Percentiles rank a stretch among this genome's conserved stretches.
Conservation (phyloP, 2,797 vertebrate species). For the Scleropages formosus region DNA sequence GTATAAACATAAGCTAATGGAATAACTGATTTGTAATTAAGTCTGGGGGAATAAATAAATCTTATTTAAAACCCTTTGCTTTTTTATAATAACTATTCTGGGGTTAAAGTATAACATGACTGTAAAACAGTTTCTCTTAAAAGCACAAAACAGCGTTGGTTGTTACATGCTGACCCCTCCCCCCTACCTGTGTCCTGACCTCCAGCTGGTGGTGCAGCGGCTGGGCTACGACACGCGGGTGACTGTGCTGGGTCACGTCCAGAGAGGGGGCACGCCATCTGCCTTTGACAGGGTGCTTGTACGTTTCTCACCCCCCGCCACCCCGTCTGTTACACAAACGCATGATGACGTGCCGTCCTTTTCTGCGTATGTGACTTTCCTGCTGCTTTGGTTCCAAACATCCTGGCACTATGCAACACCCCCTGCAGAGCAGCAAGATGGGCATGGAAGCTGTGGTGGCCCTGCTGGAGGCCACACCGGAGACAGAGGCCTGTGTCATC, state of each 20-base stretch:
- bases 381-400: neutral
- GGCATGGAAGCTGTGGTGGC: conserved; percentile 93
- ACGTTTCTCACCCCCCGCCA: conserved; percentile 37
- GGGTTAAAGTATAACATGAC: too few species aligned
- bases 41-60: too few species aligned
- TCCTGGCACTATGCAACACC: neutral
- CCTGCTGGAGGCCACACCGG: conserved; percentile 82
- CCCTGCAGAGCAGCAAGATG: conserved; percentile 86
- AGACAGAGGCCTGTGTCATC: conserved; percentile 87
- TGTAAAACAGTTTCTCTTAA: neutral
- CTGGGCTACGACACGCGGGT: conserved; percentile 91
- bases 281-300: conserved; percentile 84
- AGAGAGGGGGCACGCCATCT: conserved; percentile 89
- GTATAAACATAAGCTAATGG: too few species aligned
- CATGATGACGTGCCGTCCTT: too few species aligned
- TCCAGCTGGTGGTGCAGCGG: conserved; percentile 80
- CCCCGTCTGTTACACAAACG: too few species aligned
- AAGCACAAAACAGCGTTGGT: neutral
- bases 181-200: neutral
- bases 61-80: too few species aligned
- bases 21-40: too few species aligned
- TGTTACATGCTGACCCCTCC: neutral
- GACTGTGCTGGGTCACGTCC: conserved; percentile 92
- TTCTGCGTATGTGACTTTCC: neutral
- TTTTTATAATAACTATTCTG: too few species aligned